These are phyloP conservation scores for Nomada goodeniana DNA, from an alignment of 2,888 invertebrate genomes.

Conservation along the genomic window DNA sequence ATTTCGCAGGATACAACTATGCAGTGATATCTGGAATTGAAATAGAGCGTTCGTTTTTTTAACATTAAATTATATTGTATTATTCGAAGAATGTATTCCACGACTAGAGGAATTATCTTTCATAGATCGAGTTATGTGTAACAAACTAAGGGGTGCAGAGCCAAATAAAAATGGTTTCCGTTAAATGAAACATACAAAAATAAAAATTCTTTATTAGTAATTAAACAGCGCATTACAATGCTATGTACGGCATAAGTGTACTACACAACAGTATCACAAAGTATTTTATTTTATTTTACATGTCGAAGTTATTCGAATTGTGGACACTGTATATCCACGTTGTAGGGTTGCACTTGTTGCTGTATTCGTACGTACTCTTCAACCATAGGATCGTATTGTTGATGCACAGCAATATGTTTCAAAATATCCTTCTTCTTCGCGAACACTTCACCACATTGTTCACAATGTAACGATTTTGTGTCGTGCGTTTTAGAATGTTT, in stretches of 20 bases:
- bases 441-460: constrained; percentile 66
- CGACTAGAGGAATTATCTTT: not conserved
- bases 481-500: constrained; percentile 78
- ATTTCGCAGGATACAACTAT: no score
- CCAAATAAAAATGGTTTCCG: not conserved
- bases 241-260: no score
- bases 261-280: no score
- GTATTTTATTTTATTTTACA: not conserved
- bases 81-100: no score
- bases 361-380: constrained; percentile 24
- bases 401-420: constrained; percentile 60
- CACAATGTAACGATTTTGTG: constrained; percentile 57
- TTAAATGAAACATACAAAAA: constrained; percentile 10
- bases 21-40: no score
- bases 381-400: constrained; percentile 29
- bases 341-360: constrained; percentile 31
- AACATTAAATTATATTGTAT: no score
- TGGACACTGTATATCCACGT: constrained; percentile 15
- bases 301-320: constrained; percentile 24
- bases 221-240: not conserved
- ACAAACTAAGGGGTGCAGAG: not conserved
- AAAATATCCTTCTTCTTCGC: constrained; percentile 62
- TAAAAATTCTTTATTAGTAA: not conserved
- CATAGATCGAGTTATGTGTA: not conserved
- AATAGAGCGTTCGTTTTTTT: no score